Evolutionary conservation across 1,140 invertebrate genomes (phyloP), one percentile per base, ranked within the genome.

Genomic region (Archegozetes longisetosus): DNA sequence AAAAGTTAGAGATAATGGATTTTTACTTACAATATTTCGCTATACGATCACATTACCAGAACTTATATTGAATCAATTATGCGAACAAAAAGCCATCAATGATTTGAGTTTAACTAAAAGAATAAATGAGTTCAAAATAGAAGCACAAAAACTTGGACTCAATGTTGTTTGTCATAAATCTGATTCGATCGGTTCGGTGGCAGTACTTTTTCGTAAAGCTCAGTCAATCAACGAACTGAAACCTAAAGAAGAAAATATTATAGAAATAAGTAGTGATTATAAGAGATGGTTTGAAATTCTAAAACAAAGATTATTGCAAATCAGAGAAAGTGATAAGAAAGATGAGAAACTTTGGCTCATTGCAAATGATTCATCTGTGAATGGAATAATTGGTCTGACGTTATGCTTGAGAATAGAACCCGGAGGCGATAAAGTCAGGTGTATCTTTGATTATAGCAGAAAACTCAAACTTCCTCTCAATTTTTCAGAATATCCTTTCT

Each of bases 351-450:
- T 90, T 40, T 80, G 88, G 67, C 68, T 88, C 9, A 79, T 84
- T 23, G 78, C 76, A 53, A 78, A 82, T 62, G 69, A 62, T 14
- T n/a, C 24, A 63, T 17, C 62, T 13, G 63, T 62, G 12, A 83
- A 75, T 69, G 91, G 93, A 55, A 76, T 90, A 26, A 72, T 93
- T 49, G 93, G 93, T 47, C 72, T 97, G 63, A 81, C 84, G 58
- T 91, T 88, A 65, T 97, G 93, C 70, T 74, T 96, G 49, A 82
- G 84, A 66, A 78, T 79, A 64, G 92, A 96, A 74, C 77, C 81
- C 13, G 86, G 85, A 53, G 87, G 88, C 52, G 72, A 78, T 47
- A 81, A 80, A 65, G 73, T 87, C 12, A 81, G 86, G 65, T 76
- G 66, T 27, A 40, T 64, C 17, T 64, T 64, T 40, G 47, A 57